phyloP scores from a whole-genome alignment of 2,113 vertebrate species.

The Psittacula cyanocephala region DNA sequence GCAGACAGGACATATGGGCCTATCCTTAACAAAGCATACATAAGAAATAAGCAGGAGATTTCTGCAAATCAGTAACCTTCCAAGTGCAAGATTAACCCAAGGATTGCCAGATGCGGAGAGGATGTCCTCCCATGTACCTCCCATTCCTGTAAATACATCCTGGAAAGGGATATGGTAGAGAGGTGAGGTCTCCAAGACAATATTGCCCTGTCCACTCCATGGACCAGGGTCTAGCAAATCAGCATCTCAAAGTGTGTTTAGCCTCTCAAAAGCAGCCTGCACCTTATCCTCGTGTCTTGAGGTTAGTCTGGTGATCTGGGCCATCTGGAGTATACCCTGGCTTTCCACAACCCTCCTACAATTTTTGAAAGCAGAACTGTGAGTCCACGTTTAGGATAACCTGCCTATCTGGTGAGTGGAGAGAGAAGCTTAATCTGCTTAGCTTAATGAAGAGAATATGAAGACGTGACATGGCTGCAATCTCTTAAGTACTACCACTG shows the following conservation, averaged over 20 bases:
- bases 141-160: neutral
- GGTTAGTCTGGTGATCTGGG: neutral
- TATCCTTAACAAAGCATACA: slow-evolving; percentile 4
- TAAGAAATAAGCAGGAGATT: neutral
- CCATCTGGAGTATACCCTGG: neutral
- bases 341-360: neutral
- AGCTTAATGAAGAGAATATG: slow-evolving; percentile 52
- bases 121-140: neutral
- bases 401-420: neutral
- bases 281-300: neutral
- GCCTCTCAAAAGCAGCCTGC: neutral
- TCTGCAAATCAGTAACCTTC: neutral
- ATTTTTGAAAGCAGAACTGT: neutral
- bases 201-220: neutral
- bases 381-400: neutral
- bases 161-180: neutral
- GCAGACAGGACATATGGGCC: slow-evolving; percentile 48
- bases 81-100: slow-evolving; percentile 12
- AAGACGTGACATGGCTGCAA: neutral
- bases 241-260: neutral
- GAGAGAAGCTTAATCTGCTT: slow-evolving; percentile 47
- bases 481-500: slow-evolving; percentile 1
- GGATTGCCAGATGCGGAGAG: neutral
- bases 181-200: neutral
- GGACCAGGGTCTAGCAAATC: neutral